Percentiles rank a stretch among this genome's conserved stretches.
These are phyloP conservation scores for Lasioglossum calceatum DNA, from an alignment of 2,888 invertebrate species.

Conservation along the genomic window DNA sequence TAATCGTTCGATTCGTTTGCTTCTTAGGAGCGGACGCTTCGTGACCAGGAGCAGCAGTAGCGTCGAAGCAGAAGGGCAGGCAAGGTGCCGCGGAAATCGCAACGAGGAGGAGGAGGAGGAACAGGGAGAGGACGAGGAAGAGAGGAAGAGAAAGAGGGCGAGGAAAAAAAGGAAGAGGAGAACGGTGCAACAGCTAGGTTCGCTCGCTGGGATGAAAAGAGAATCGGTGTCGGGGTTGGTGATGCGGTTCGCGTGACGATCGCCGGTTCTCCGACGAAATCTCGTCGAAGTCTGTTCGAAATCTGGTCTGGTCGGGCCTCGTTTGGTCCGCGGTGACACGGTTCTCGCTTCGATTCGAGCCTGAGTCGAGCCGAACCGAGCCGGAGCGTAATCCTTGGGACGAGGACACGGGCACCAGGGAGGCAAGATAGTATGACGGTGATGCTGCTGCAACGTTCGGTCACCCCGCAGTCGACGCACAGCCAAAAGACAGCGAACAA, in stretches of 20 bases:
- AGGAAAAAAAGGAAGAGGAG: background rate
- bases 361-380: constrained; percentile 2
- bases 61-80: background rate
- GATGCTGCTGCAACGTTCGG: constrained; percentile 84
- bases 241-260: constrained; percentile 71
- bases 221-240: constrained; percentile 40
- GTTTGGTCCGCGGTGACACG: background rate
- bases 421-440: constrained; percentile 83
- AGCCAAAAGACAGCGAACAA: constrained; percentile 81
- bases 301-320: constrained; percentile 2
- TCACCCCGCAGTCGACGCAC: constrained; percentile 83
- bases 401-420: constrained; percentile 72
- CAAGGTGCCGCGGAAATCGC: background rate
- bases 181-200: background rate
- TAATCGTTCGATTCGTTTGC: background rate
- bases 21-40: background rate
- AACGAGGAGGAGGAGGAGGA: background rate
- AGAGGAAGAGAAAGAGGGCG: background rate
- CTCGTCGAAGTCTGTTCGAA: background rate
- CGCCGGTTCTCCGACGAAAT: constrained; percentile 46
- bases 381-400: constrained; percentile 65
- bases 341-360: constrained; percentile 12
- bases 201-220: constrained; percentile 46
- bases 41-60: background rate
- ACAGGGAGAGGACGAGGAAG: background rate